Conservation (phyloP, 2,113 vertebrate genomes). For the Rhizomys pruinosus region DNA sequence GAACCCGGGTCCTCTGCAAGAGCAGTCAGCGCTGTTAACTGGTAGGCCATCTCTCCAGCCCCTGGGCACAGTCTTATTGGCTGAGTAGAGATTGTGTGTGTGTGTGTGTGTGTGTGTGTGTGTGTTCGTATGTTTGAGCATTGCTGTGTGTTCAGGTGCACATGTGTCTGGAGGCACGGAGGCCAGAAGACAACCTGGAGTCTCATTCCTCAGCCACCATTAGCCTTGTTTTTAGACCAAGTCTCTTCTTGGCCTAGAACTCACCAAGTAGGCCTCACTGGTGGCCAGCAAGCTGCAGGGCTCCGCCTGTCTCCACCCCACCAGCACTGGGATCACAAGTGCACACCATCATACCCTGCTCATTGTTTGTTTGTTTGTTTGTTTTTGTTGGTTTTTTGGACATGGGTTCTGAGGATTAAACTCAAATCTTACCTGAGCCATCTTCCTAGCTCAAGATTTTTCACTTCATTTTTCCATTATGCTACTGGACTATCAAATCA, state of each 20-base stretch:
- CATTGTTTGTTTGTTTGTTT: not conserved
- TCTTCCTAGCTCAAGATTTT: not conserved
- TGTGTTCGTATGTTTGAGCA: not conserved
- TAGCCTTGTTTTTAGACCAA: not conserved
- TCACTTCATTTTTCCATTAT: not conserved
- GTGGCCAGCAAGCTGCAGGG: no score
- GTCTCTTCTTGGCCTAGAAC: not conserved
- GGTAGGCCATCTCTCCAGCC: no score
- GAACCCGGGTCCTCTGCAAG: no score
- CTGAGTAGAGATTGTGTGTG: not conserved
- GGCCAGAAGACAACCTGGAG: not conserved
- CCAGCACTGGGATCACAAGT: not conserved
- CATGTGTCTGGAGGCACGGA: not conserved
- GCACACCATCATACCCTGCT: not conserved
- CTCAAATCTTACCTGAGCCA: not conserved
- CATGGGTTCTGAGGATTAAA: not conserved
- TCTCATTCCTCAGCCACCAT: no score
- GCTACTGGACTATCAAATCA: not conserved
- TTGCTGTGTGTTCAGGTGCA: no score
- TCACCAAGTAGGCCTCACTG: not conserved
- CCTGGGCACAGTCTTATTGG: accelerated
- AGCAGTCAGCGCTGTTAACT: no score
- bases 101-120: not conserved
- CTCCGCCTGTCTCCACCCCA: not conserved
- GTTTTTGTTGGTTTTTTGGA: not conserved